Evolutionary conservation across 2,797 vertebrate genomes (phyloP), one percentile per base, ranked within the genome.

Genomic region (Crocidura indochinensis): DNA sequence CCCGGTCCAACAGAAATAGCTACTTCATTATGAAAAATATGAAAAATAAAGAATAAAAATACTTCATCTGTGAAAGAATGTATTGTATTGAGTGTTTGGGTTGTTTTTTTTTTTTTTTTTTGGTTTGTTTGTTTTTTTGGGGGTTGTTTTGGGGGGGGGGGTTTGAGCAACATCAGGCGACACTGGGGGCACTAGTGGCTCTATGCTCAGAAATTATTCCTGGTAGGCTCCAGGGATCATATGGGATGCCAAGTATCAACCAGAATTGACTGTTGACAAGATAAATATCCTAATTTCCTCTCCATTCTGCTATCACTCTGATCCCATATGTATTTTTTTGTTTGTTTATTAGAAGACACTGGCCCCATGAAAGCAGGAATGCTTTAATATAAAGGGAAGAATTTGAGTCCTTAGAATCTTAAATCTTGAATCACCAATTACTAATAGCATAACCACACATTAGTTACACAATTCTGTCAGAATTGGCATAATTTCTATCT

Each of bases 11-110:
- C 0, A 81, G 44, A 92, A 91, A 80, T 64, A 79, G 46, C 51
- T 73, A 71, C 8, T 44, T 83, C 67, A 82, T 46, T 74, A 82
- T 47, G 68, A 81, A 88, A 87, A 6, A 22, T 3, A 56, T 60
- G 8, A 60, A 1, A 8, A 11, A 6, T n/a, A 69, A 69, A 31
- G 47, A 88, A 82, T 47, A 29, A 87, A 88, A 80, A 82, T 20
- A 17, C 15, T 2, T 73, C 38, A 83, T 12, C 7, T 56, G 44
- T 73, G 12, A 82, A 84, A 91, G 26, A n/a, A 53, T 47, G 44
- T 77, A 20, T 60, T 26, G 64, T 27, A 38, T 38, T 38, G 38
- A 38, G 38, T 38, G 2, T 38, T 38, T 38, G 38, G 38, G 38
- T 38, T 38, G 2, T 62, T 17, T 78, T 29, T 38, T 38, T 38